Percentiles rank a stretch among this genome's conserved stretches.
Evolutionary conservation across 2,113 vertebrate genomes (phyloP).

Genomic region (Emydocephalus ijimae): DNA sequence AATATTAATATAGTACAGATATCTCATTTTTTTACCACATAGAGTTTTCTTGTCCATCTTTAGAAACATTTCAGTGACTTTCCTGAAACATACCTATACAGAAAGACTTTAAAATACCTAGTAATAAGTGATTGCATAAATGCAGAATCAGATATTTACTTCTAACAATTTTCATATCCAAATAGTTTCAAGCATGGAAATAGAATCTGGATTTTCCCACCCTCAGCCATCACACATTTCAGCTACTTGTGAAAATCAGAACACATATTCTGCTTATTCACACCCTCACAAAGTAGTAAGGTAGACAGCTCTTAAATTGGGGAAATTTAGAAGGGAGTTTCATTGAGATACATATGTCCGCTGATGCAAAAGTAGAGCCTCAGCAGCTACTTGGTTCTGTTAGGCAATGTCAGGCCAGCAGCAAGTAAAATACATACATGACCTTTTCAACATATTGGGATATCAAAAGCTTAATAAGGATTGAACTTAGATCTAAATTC

Average conservation of each 20-base stretch:
- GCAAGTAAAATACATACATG: background rate
- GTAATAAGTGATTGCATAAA: background rate
- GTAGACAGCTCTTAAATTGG: background rate
- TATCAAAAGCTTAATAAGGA: background rate
- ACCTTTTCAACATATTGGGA: background rate
- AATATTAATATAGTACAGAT: background rate
- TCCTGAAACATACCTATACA: background rate
- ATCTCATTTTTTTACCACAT: background rate
- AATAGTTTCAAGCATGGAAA: background rate
- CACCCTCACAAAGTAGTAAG: background rate
- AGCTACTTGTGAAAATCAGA: background rate
- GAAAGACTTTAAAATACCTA: background rate
- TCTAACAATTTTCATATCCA: background rate
- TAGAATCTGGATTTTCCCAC: background rate
- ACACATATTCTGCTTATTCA: background rate
- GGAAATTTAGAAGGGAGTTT: background rate
- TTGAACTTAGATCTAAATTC: background rate
- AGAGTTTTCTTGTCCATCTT: background rate
- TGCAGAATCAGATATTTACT: background rate
- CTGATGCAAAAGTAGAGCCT: background rate
- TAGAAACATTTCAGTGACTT: background rate
- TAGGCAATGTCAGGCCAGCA: background rate
- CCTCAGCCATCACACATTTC: background rate
- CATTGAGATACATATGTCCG: background rate
- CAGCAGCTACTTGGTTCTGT: background rate